These are phyloP conservation scores for Laterallus jamaicensis DNA, from an alignment of 2,113 vertebrate species.

Conservation along the genomic window DNA sequence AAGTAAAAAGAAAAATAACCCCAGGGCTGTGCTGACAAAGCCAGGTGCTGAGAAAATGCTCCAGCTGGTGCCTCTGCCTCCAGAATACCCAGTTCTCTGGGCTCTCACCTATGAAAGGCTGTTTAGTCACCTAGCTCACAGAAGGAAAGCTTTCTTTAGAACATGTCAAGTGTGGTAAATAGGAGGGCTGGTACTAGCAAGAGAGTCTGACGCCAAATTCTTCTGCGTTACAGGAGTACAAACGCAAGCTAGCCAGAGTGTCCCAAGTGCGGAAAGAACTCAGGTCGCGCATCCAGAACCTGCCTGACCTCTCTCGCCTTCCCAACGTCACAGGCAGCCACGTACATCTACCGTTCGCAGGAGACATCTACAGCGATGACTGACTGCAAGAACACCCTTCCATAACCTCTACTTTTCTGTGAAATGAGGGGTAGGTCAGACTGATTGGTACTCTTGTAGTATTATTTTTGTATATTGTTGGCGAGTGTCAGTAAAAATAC, in stretches of 20 bases:
- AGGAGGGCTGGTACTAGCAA: not conserved
- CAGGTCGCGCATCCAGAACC: conserved; percentile 89
- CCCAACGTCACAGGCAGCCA: conserved; percentile 88
- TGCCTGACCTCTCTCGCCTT: conserved; percentile 88
- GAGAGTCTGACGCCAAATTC: not conserved
- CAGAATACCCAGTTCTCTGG: not conserved
- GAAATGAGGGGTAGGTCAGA: conserved; percentile 75
- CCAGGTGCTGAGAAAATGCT: not conserved
- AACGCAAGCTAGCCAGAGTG: conserved; percentile 92
- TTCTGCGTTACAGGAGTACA: conserved; percentile 90
- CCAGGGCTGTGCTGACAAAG: not conserved
- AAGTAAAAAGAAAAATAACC: not conserved
- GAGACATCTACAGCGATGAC: conserved; percentile 88
- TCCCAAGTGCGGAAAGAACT: conserved; percentile 97
- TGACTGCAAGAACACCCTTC: conserved; percentile 70
- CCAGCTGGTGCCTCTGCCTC: not conserved
- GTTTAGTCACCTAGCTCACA: not conserved
- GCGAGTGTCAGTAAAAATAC: conserved; percentile 77
- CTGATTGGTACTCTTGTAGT: conserved; percentile 80
- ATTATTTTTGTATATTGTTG: conserved; percentile 89
- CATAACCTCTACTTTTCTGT: conserved; percentile 67
- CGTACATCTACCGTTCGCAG: conserved; percentile 85
- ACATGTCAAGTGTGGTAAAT: not conserved
- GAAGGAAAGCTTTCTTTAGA: not conserved
- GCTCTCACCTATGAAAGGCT: not conserved